Base-by-base conservation (phyloP, 2,888 invertebrate species). In the Campopleginae sp. region DNA sequence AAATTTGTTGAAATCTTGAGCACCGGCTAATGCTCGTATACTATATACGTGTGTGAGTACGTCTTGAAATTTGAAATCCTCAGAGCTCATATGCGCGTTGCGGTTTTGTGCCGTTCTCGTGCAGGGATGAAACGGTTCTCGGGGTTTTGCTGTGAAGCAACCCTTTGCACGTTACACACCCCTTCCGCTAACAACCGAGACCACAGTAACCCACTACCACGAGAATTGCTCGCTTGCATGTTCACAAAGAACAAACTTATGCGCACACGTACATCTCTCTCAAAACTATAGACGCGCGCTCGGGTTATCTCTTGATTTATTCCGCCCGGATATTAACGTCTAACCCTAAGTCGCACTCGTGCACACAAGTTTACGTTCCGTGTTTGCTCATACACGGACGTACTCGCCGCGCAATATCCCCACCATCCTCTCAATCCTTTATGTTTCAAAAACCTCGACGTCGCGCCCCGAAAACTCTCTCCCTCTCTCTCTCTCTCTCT, bases 311-410 rank as follows among this genome's bases (percentile, higher is more conserved):
- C 85, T 75, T 85, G 85, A 85, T 85, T 85, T 85, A 85, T 85
- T 85, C 76, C 76, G 63, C 82, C 80, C 85, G 85, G 85, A 85
- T 85, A 85, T 85, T 85, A 85, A 85, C 79, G 85, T 85, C 82
- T 80, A 82, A 82, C 79, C 85, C 82, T 77, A 76, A 82, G 78
- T 82, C 76, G 72, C 71, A 80, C 80, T 46, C 61, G 66, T 48
- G 74, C 61, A 51, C 63, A 38, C 63, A 48, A 77, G 72, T 77
- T 33, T 61, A 58, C 51, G 44, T 42, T 76, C 48, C 14, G 38
- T 75, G 46, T 70, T 63, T 51, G 14, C 44, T 54, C n/a, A 63
- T 74, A 48, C 63, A 71, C 61, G 71, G 33, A 72, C 42, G 23
- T 54, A 38, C 19, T 23, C 23, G 27, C 44, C 2, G 51, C 33